Percentiles rank a stretch among this genome's conserved stretches.
Conservation (phyloP, 1,140 invertebrate genomes). For the Lineus longissimus region DNA sequence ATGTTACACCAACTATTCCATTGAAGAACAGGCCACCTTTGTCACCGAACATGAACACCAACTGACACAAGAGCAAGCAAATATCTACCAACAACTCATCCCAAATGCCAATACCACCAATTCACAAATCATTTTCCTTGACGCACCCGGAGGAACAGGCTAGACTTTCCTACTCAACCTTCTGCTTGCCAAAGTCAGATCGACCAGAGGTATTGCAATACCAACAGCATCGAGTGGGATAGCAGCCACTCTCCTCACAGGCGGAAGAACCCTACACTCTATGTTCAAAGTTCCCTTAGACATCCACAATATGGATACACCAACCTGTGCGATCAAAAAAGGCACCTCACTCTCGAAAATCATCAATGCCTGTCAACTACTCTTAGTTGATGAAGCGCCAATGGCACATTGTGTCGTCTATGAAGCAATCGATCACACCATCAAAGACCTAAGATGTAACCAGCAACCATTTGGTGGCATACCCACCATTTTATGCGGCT, state of each 20-base stretch:
- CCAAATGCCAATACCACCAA: constrained; percentile 44
- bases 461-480: constrained; percentile 37
- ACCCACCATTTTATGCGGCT: constrained; percentile 50
- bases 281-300: constrained; percentile 26
- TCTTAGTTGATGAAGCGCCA: too few relatives aligned
- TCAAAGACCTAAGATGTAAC: constrained; percentile 36
- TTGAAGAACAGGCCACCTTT: too few relatives aligned
- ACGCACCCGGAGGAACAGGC: constrained; percentile 49
- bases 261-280: constrained; percentile 22
- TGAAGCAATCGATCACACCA: constrained; percentile 9
- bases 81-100: constrained; percentile 15
- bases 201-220: constrained; percentile 16
- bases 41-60: too few relatives aligned
- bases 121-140: constrained; percentile 50
- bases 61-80: too few relatives aligned
- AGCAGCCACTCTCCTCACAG: constrained; percentile 19
- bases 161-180: constrained; percentile 25
- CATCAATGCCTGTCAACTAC: too few relatives aligned
- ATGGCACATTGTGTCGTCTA: too few relatives aligned
- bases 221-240: constrained; percentile 26
- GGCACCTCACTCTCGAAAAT: too few relatives aligned
- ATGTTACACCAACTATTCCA: too few relatives aligned
- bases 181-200: constrained; percentile 21
- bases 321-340: constrained; percentile 6
- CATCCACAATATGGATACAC: constrained; percentile 47